phyloP scores from a whole-genome alignment of 2,888 invertebrate genomes.

The Drosophila eohydei region DNA sequence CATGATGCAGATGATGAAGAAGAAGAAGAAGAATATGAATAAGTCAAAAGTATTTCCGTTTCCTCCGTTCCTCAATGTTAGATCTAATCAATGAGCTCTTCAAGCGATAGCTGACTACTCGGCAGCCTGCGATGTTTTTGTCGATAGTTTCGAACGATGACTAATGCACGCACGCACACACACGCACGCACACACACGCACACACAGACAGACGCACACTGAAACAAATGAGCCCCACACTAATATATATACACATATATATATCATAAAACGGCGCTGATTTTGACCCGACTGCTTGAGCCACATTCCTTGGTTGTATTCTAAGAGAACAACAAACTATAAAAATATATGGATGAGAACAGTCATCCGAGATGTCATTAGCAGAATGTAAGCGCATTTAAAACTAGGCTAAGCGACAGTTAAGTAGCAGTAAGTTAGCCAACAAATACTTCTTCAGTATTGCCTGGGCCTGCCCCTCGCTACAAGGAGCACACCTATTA shows the following conservation, averaged over 20 bases:
- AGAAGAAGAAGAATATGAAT: background rate
- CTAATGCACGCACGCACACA: constrained; percentile 15
- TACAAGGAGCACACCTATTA: background rate
- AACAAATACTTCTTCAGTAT: constrained; percentile 28
- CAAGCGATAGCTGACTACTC: constrained; percentile 1
- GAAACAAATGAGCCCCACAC: constrained; percentile 69
- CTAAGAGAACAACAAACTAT: constrained; percentile 9
- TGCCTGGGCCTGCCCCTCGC: no score
- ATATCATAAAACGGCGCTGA: constrained; percentile 41
- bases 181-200: constrained; percentile 15
- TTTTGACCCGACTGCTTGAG: constrained; percentile 53
- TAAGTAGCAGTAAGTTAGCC: background rate
- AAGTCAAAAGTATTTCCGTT: background rate
- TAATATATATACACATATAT: constrained; percentile 18
- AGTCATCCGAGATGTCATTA: constrained; percentile 18
- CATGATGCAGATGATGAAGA: background rate
- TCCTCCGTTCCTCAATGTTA: background rate
- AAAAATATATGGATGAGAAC: background rate
- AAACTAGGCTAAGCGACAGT: constrained; percentile 49
- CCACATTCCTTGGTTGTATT: constrained; percentile 41
- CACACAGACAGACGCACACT: constrained; percentile 27
- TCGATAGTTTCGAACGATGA: constrained; percentile 21
- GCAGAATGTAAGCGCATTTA: constrained; percentile 69
- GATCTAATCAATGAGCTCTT: background rate
- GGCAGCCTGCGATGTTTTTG: constrained; percentile 2